Percentiles rank a stretch among this genome's conserved stretches.
These are phyloP conservation scores for Neoniphon sammara DNA, from an alignment of 2,797 vertebrate genomes.

Conservation along the genomic window DNA sequence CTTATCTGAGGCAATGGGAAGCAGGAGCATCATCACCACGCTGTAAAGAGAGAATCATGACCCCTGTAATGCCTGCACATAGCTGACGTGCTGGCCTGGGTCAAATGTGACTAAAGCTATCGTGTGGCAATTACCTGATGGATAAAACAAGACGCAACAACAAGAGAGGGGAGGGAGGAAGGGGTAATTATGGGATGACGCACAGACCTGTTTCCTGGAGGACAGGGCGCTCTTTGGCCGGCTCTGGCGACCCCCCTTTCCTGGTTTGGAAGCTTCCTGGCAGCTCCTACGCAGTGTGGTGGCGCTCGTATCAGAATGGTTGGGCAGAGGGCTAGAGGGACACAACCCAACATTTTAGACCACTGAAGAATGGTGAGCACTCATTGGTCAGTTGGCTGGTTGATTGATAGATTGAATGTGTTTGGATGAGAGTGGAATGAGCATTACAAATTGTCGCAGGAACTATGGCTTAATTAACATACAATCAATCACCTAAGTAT, in stretches of 20 bases:
- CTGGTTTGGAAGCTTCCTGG: conserved; percentile 62
- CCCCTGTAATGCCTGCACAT: conserved; percentile 25
- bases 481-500: too few species aligned
- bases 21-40: conserved; percentile 34
- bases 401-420: background rate
- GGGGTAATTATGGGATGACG: background rate
- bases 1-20: conserved; percentile 34
- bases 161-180: background rate
- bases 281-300: conserved; percentile 74
- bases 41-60: conserved; percentile 35
- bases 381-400: background rate
- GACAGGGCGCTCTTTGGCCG: conserved; percentile 76
- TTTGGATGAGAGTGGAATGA: background rate
- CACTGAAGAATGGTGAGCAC: background rate
- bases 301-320: conserved; percentile 67
- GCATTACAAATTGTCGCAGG: too few species aligned
- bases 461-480: too few species aligned
- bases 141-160: conserved; percentile 17
- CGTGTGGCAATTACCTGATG: conserved; percentile 21
- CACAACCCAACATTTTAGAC: conserved; percentile 1
- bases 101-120: conserved; percentile 51
- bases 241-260: conserved; percentile 62
- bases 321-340: conserved; percentile 73
- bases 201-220: conserved; percentile 86
- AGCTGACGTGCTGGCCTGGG: background rate